Evolutionary conservation across 2,113 vertebrate species (phyloP), one percentile per base, ranked within the genome.

Genomic region (Leucopsar rothschildi): DNA sequence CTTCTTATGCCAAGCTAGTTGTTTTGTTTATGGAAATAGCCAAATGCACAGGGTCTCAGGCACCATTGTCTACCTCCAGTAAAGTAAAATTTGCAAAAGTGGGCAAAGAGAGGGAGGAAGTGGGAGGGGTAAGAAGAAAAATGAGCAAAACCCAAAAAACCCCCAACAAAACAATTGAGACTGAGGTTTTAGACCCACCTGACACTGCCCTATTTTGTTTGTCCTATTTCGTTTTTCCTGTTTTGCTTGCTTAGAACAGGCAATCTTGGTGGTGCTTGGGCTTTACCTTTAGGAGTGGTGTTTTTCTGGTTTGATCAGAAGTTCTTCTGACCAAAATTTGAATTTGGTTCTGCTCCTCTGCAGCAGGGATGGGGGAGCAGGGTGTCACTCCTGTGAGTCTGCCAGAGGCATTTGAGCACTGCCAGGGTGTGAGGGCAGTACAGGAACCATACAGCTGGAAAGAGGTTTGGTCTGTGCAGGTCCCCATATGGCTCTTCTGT

Each of bases 321-420:
- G 25, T 47, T 79, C 16, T 60, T 81, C 39, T 84, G 39, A 17
- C 21, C 24, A 56, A 12, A 70, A 47, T 27, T 21, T 21, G 13
- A 23, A 42, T 90, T 76, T 77, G 42, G 2, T 45, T 92, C 42
- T 60, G 7, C 49, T 82, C 69, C 11, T 28, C 19, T n/a, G 0
- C 1, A 8, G 50, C 3, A 10, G 42, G 71, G 42, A 1, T 65
- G 21, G 25, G n/a, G 20, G 11, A 75, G 19, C 45, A 70, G 63
- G 44, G 28, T 76, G 75, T 23, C 45, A 2, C 14, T 61, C 7
- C 49, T 53, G 57, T 0, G 2, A 31, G 42, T 47, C 64, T 0
- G 1, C 16, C 75, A 76, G n/a, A 57, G 86, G 29, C 39, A 1
- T 33, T 77, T 0, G 3, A 8, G 29, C 23, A 1, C 25, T 0